A percentile compares a stretch with the other conserved stretches of the same genome.
Evolutionary conservation across 1,140 invertebrate species (phyloP).

Genomic region (Apis dorsata): DNA sequence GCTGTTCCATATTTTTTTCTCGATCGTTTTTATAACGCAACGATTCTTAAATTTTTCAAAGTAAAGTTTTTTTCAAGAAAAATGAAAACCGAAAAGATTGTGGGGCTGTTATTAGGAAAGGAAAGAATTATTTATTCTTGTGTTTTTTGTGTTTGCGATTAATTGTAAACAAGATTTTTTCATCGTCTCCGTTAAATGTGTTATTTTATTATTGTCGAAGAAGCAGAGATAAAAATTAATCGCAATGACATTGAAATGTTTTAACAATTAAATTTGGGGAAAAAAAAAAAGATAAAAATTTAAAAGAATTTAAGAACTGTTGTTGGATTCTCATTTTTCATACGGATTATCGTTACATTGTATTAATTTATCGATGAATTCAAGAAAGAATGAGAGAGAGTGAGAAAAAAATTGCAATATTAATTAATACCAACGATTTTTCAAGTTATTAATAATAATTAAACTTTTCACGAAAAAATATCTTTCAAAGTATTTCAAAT

Average conservation of each 20-base stretch:
- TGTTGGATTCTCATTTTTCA: not conserved
- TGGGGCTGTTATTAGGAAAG: too few relatives aligned
- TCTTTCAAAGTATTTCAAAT: not conserved
- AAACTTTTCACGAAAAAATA: not conserved
- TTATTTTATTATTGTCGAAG: too few relatives aligned
- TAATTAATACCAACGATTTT: constrained; percentile 12
- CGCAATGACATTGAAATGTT: not conserved
- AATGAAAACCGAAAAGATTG: too few relatives aligned
- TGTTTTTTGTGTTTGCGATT: too few relatives aligned
- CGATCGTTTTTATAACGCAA: too few relatives aligned
- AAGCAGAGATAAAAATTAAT: too few relatives aligned
- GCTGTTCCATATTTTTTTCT: too few relatives aligned
- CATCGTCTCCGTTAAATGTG: too few relatives aligned
- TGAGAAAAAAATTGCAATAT: not conserved
- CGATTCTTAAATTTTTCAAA: too few relatives aligned
- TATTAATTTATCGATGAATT: not conserved
- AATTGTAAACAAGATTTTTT: too few relatives aligned
- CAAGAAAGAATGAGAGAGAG: not conserved
- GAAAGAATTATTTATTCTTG: too few relatives aligned
- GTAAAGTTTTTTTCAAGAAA: too few relatives aligned
- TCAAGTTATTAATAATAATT: constrained; percentile 1
- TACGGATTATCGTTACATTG: not conserved
- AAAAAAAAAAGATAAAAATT: not conserved
- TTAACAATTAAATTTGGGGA: not conserved
- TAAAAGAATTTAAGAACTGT: not conserved